A percentile compares a stretch with the other conserved stretches of the same genome.
Evolutionary conservation across 2,797 vertebrate genomes (phyloP).

Genomic region (Anguilla obscura): DNA sequence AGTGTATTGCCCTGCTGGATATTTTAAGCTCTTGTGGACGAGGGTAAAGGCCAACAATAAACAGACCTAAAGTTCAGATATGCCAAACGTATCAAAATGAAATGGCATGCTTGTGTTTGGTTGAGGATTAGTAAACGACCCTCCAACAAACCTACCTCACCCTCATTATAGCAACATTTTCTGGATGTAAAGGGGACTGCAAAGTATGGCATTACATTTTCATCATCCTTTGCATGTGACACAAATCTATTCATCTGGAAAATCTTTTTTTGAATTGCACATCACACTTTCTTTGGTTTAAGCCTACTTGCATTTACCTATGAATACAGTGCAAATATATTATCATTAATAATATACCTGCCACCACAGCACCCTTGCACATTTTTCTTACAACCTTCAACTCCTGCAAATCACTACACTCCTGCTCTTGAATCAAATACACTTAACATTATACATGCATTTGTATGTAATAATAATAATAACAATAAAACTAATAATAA

Average conservation of each 20-base stretch:
- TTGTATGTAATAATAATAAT: no score
- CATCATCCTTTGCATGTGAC: background rate
- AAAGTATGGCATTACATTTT: background rate
- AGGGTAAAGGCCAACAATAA: background rate
- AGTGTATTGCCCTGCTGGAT: background rate
- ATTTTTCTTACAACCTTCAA: background rate
- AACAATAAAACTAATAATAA: no score
- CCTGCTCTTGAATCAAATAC: no score
- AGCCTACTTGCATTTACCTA: background rate
- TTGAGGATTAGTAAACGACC: background rate
- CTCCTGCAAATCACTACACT: background rate
- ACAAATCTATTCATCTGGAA: background rate
- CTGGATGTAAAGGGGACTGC: background rate
- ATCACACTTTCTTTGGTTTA: background rate
- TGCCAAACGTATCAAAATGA: background rate
- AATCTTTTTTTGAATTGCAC: background rate
- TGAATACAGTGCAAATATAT: background rate
- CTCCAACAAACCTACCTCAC: background rate
- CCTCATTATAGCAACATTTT: background rate
- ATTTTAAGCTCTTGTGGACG: background rate
- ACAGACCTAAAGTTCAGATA: background rate
- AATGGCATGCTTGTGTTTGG: background rate
- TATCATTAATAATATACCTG: background rate
- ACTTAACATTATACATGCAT: background rate
- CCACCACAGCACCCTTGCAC: background rate